Conservation (phyloP, 1,140 invertebrate species). For the Eumeta japonica region DNA sequence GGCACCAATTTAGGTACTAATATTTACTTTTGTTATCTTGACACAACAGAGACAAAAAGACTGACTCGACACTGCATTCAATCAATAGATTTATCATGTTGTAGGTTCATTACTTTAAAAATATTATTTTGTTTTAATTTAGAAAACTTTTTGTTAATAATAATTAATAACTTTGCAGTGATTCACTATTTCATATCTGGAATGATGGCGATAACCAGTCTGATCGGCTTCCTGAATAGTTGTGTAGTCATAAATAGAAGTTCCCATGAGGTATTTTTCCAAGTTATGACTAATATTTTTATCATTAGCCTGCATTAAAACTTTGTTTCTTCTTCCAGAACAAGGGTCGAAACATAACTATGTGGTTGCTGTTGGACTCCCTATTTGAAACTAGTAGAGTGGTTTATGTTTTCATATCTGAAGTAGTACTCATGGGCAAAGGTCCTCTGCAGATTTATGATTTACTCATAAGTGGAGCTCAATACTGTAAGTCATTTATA, state of each 20-base stretch:
- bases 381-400: constrained; percentile 42
- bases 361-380: constrained; percentile 41
- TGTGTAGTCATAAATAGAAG: constrained; percentile 30
- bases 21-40: no score
- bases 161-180: constrained; percentile 15
- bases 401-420: constrained; percentile 35
- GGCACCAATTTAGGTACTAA: constrained; percentile 28
- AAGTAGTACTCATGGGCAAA: constrained; percentile 31
- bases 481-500: constrained; percentile 37
- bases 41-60: no score
- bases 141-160: background rate
- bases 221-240: constrained; percentile 39
- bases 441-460: constrained; percentile 34
- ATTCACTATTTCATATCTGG: constrained; percentile 37
- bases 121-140: background rate
- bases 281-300: no score
- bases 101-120: no score
- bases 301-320: background rate
- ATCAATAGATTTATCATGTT: no score
- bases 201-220: constrained; percentile 30
- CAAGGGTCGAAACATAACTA: constrained; percentile 29
- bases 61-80: no score
- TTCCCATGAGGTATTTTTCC: constrained; percentile 7
- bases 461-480: constrained; percentile 30
- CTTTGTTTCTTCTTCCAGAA: constrained; percentile 14